A percentile compares a stretch with the other conserved stretches of the same genome.
Conservation (phyloP, 2,888 invertebrate species). For the Pristionchus maxplancki region DNA sequence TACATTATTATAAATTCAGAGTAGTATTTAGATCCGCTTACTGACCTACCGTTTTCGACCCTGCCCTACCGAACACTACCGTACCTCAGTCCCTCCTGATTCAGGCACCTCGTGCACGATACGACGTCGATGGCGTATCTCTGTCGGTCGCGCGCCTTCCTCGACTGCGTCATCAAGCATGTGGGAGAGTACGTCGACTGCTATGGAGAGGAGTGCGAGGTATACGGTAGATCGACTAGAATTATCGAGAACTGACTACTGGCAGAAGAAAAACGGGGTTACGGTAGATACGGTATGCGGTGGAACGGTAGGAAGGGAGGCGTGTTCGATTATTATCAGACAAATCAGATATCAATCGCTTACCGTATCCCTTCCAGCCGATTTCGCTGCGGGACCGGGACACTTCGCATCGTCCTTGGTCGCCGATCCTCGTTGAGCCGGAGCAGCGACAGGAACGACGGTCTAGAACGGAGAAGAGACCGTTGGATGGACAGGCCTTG, state of each 20-base stretch:
- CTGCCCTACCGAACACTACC: slow-evolving; percentile 12
- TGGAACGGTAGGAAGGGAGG: no score
- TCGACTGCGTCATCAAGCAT: slow-evolving; percentile 63
- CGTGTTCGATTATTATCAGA: neutral
- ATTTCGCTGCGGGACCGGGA: slow-evolving; percentile 21
- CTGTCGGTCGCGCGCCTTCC: slow-evolving; percentile 54
- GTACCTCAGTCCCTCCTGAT: slow-evolving; percentile 53
- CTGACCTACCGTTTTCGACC: neutral
- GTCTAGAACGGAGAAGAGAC: neutral
- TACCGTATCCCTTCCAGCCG: slow-evolving; percentile 31
- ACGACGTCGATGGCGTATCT: slow-evolving; percentile 57
- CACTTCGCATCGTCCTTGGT: slow-evolving; percentile 21
- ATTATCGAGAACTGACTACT: neutral
- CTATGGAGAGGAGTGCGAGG: slow-evolving; percentile 56
- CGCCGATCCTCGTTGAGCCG: slow-evolving; percentile 27
- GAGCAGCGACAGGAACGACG: neutral
- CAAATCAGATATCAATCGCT: neutral
- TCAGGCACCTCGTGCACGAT: slow-evolving; percentile 66
- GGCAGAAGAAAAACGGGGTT: neutral
- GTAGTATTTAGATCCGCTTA: no score
- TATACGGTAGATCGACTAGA: neutral
- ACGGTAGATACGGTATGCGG: no score
- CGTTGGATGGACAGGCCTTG: neutral
- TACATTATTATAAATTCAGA: no score
- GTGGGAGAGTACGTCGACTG: slow-evolving; percentile 58